A percentile compares a stretch with the other conserved stretches of the same genome.
Conservation (phyloP, 2,113 vertebrate species). For the Lagenorhynchus albirostris region DNA sequence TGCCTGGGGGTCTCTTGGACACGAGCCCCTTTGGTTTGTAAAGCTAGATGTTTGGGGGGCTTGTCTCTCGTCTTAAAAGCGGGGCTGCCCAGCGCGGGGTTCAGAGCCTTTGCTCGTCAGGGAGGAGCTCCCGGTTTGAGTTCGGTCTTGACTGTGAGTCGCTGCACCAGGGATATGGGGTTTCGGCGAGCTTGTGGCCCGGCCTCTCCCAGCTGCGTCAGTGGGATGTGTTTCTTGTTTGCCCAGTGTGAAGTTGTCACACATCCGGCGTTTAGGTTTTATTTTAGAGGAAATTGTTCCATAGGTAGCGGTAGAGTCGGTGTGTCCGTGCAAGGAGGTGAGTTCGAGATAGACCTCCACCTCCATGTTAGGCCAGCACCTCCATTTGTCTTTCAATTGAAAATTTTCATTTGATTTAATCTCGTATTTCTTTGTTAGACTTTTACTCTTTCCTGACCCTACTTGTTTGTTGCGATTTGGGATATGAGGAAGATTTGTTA, state of each 20-base stretch:
- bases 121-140: background rate
- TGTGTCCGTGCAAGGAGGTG: background rate
- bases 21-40: background rate
- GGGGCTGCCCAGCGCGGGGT: too few species aligned
- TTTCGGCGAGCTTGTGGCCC: background rate
- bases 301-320: background rate
- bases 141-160: background rate
- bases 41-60: background rate
- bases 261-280: background rate
- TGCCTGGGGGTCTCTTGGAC: too few species aligned
- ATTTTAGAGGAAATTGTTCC: background rate
- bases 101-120: background rate
- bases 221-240: background rate
- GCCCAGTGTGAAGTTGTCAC: background rate
- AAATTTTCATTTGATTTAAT: background rate
- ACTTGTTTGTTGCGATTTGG: background rate
- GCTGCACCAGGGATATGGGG: background rate
- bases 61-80: background rate
- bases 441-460: background rate
- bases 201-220: background rate
- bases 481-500: background rate
- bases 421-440: background rate
- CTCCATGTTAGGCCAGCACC: background rate
- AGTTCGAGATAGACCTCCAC: rapidly evolving
- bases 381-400: background rate